Conservation (phyloP, 2,888 invertebrate species). For the Chesias legatella region DNA sequence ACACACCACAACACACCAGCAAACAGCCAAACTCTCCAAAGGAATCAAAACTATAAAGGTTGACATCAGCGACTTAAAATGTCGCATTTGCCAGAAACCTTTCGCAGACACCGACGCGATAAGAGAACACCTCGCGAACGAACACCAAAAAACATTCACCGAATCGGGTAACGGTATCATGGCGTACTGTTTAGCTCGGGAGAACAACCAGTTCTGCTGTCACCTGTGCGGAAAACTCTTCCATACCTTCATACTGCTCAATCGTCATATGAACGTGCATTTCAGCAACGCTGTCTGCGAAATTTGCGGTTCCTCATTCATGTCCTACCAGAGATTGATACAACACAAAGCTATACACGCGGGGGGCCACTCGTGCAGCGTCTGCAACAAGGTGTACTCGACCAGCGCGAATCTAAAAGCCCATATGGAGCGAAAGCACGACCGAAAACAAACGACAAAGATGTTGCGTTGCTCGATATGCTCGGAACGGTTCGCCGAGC, state of each 20-base stretch:
- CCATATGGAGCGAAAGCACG: slow-evolving; percentile 55
- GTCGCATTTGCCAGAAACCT: slow-evolving; percentile 44
- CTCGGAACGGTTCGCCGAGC: slow-evolving; percentile 55
- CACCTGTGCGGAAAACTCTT: slow-evolving; percentile 56
- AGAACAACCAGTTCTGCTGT: slow-evolving; percentile 51
- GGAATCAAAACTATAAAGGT: slow-evolving; percentile 60
- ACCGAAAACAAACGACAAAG: slow-evolving; percentile 49
- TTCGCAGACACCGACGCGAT: slow-evolving; percentile 43
- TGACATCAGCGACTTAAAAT: slow-evolving; percentile 57
- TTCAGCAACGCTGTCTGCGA: slow-evolving; percentile 64
- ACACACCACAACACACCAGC: slow-evolving; percentile 46
- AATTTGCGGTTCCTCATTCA: slow-evolving; percentile 58
- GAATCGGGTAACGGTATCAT: slow-evolving; percentile 55
- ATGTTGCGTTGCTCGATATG: slow-evolving; percentile 58
- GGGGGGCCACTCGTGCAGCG: slow-evolving; percentile 59
- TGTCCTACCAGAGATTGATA: slow-evolving; percentile 55
- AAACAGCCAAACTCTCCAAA: slow-evolving; percentile 43
- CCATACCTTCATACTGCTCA: slow-evolving; percentile 59
- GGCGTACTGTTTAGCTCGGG: slow-evolving; percentile 48
- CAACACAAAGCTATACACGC: slow-evolving; percentile 64
- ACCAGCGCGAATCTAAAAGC: slow-evolving; percentile 62
- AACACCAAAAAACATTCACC: slow-evolving; percentile 47
- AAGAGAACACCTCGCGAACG: slow-evolving; percentile 43
- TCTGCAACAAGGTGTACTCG: slow-evolving; percentile 69
- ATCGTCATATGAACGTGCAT: slow-evolving; percentile 66